Conservation (phyloP, 2,888 invertebrate species). For the Dexiosoma caninum region DNA sequence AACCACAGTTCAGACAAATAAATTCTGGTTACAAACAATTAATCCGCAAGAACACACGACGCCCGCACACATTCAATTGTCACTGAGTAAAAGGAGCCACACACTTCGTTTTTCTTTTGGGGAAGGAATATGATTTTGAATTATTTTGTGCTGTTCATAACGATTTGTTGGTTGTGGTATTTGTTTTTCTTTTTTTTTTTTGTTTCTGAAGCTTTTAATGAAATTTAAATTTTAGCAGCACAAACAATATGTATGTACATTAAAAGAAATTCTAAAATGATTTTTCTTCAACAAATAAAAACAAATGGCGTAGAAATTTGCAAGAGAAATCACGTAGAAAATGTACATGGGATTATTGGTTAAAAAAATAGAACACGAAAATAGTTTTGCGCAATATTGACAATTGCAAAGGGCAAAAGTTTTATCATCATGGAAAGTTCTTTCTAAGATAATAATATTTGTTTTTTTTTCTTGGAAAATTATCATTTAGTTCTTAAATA, state of each 20-base stretch:
- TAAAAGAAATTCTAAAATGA: background rate
- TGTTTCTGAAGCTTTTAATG: background rate
- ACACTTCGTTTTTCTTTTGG: no score
- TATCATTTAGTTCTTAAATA: background rate
- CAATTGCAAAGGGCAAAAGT: background rate
- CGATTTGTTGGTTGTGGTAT: background rate
- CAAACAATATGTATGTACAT: no score
- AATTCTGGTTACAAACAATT: background rate
- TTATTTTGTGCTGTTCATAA: no score
- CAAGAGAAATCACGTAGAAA: slow-evolving; percentile 16
- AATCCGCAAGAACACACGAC: background rate
- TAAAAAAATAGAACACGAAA: background rate
- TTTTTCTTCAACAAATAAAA: slow-evolving; percentile 3
- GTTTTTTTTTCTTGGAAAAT: background rate
- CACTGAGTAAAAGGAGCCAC: no score
- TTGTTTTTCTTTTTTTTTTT: no score
- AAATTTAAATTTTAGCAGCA: background rate
- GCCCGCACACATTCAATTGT: background rate
- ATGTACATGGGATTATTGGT: background rate
- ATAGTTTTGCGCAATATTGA: background rate
- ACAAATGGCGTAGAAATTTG: background rate
- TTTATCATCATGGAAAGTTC: no score
- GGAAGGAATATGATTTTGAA: no score
- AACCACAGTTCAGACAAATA: background rate
- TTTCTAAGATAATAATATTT: no score